phyloP scores from a whole-genome alignment of 2,113 vertebrate species.

The Bufo gargarizans region DNA sequence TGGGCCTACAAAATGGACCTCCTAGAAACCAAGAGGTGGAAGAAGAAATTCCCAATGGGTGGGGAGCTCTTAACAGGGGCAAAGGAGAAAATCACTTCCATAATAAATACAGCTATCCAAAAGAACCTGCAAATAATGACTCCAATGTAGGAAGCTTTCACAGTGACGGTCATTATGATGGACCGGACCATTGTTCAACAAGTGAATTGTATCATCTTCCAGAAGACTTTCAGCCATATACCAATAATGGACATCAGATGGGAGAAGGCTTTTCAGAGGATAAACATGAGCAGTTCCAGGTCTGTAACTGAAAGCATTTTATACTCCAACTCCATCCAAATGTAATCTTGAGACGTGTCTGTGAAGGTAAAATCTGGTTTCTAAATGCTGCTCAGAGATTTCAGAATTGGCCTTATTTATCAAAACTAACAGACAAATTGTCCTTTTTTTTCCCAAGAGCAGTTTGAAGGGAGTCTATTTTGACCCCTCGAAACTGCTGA shows the following conservation, averaged over 20 bases:
- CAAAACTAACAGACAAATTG: too few species aligned
- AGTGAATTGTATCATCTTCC: slow-evolving; percentile 68
- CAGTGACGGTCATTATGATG: slow-evolving; percentile 72
- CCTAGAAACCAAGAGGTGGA: slow-evolving; percentile 60
- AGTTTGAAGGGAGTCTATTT: too few species aligned
- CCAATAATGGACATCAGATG: slow-evolving; percentile 65
- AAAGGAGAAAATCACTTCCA: slow-evolving; percentile 69
- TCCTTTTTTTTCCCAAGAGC: too few species aligned
- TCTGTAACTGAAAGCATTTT: slow-evolving; percentile 58
- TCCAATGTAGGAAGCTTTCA: slow-evolving; percentile 68
- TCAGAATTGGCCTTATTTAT: too few species aligned
- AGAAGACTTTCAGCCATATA: slow-evolving; percentile 73
- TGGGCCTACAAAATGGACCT: slow-evolving; percentile 65
- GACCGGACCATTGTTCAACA: slow-evolving; percentile 69
- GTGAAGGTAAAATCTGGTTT: neutral
- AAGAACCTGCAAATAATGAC: slow-evolving; percentile 66
- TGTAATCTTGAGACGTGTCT: neutral
- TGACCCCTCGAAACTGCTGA: too few species aligned
- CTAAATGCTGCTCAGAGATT: too few species aligned
- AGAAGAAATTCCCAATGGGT: slow-evolving; percentile 69
- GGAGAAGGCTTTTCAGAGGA: slow-evolving; percentile 68
- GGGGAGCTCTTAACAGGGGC: slow-evolving; percentile 68
- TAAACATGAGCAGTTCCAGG: slow-evolving; percentile 78
- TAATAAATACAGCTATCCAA: slow-evolving; percentile 68
- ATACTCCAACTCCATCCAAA: neutral